phyloP scores from a whole-genome alignment of 2,888 invertebrate species.

The Microchrysa polita region DNA sequence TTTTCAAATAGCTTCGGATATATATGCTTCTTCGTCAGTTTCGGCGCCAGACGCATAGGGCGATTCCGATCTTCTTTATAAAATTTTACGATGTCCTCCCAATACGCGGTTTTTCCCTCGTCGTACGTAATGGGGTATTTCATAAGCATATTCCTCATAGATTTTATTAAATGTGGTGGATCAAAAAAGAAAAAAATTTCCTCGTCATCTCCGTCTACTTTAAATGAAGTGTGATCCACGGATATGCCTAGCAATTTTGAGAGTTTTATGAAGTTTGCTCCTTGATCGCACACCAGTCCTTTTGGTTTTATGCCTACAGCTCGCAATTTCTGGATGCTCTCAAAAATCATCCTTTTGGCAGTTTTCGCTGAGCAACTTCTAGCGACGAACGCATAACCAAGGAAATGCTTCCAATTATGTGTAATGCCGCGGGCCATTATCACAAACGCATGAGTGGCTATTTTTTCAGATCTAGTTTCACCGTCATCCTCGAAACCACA shows the following conservation, averaged over 20 bases:
- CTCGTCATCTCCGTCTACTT: background rate
- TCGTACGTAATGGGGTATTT: background rate
- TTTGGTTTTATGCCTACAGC: background rate
- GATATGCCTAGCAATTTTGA: background rate
- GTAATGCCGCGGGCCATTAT: background rate
- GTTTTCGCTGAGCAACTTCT: background rate
- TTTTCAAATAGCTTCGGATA: background rate
- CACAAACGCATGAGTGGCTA: background rate
- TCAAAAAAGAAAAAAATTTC: background rate
- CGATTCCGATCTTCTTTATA: background rate
- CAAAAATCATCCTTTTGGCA: background rate
- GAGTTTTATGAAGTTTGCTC: background rate
- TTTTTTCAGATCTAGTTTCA: background rate
- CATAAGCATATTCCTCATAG: background rate
- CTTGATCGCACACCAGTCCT: background rate
- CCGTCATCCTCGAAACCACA: background rate
- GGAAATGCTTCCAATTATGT: background rate
- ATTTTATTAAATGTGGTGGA: background rate
- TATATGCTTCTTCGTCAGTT: background rate
- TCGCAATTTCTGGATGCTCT: background rate
- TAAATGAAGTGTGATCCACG: background rate
- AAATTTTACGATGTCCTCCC: background rate
- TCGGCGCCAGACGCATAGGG: background rate
- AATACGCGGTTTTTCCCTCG: background rate
- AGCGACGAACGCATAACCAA: background rate